Percentiles rank a stretch among this genome's conserved stretches.
Evolutionary conservation across 2,113 vertebrate species (phyloP).

Genomic region (Herpetotheres cachinnans): DNA sequence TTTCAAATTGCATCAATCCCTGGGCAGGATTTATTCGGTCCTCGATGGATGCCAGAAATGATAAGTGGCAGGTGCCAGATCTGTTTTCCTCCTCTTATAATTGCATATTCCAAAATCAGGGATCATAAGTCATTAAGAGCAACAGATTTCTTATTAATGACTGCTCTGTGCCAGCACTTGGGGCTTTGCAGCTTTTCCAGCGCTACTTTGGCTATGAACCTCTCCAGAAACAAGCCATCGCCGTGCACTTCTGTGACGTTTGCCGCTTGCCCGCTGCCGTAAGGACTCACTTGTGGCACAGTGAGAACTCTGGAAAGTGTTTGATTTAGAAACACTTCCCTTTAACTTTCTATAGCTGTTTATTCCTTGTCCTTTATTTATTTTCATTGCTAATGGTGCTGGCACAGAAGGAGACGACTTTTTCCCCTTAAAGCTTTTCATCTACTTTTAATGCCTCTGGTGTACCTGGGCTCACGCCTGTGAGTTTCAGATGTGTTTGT

Average conservation of each 20-base stretch:
- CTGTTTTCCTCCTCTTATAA: constrained; percentile 2
- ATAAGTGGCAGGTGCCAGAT: background rate
- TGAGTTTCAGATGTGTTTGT: too few relatives aligned
- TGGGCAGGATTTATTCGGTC: background rate
- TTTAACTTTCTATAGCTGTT: background rate
- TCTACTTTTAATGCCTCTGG: background rate
- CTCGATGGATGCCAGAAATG: background rate
- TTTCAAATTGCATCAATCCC: background rate
- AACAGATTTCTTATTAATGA: constrained; percentile 11
- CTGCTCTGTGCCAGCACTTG: background rate
- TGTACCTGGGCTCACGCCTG: background rate
- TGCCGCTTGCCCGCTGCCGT: background rate
- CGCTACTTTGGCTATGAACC: background rate
- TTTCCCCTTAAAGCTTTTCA: background rate
- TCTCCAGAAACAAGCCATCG: background rate
- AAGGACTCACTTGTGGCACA: background rate
- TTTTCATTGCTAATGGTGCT: background rate
- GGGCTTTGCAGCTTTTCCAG: background rate
- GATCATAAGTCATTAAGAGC: constrained; percentile 33
- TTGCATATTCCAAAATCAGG: background rate
- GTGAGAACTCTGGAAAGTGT: background rate
- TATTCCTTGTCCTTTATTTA: background rate
- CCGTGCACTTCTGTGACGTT: background rate
- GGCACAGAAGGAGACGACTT: background rate
- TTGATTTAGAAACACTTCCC: background rate